Evolutionary conservation across 1,140 invertebrate species (phyloP).

Genomic region (Acromyrmex charruanus): DNA sequence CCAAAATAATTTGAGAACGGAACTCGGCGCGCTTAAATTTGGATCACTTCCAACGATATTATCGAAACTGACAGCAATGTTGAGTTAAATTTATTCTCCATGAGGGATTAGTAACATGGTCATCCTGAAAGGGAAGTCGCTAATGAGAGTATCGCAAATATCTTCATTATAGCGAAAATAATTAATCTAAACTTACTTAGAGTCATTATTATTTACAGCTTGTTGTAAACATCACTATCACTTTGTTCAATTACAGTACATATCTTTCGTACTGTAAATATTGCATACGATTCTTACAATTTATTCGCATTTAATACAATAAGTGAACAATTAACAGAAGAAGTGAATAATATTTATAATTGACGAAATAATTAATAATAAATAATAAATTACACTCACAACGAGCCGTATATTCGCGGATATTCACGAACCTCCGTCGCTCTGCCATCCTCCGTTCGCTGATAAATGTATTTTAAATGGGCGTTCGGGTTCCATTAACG

Average conservation of each 20-base stretch:
- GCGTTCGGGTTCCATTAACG: conserved; percentile 61
- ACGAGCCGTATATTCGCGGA: neutral
- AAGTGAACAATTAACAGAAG: neutral
- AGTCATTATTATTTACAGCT: conserved; percentile 28
- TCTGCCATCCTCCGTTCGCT: conserved; percentile 28
- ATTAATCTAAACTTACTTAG: conserved; percentile 53
- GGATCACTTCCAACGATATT: conserved; percentile 58
- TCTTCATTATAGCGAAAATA: conserved; percentile 27
- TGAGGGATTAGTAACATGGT: conserved; percentile 24
- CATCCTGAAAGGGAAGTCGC: conserved; percentile 29
- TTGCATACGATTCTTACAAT: neutral
- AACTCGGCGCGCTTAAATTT: conserved; percentile 51
- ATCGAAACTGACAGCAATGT: conserved; percentile 61
- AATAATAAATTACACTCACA: conserved; percentile 11
- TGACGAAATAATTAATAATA: neutral
- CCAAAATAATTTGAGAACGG: conserved; percentile 59
- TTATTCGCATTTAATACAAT: neutral
- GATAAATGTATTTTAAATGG: conserved; percentile 64
- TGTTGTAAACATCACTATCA: conserved; percentile 1
- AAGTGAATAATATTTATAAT: conserved; percentile 8
- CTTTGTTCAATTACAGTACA: neutral
- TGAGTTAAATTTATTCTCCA: conserved; percentile 52
- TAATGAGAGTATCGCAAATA: conserved; percentile 51
- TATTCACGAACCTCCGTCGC: conserved; percentile 20
- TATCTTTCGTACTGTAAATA: neutral